Evolutionary conservation across 2,888 invertebrate species (phyloP), one percentile per base, ranked within the genome.

Genomic region (Trilocha varians): DNA sequence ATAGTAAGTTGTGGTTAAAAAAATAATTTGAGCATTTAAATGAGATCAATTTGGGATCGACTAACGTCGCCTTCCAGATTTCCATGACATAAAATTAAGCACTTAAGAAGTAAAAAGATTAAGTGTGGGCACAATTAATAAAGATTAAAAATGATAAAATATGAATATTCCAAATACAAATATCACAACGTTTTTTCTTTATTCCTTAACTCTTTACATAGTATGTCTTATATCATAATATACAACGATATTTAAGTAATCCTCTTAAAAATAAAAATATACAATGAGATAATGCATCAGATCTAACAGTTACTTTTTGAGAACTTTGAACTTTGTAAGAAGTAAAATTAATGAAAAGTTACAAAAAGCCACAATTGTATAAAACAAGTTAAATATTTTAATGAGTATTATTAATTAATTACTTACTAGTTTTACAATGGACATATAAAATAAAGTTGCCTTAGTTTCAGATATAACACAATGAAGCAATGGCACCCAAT

Each of bases 121-220:
- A 32, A 18, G 14, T 25, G 11, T 14, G 17, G 8, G 13, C 15
- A 17, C 16, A 38, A 38, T 25, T 8, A 8, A 32, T 39, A 55
- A 49, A 46, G 38, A 46, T 48, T 36, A 47, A 44, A 45, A 54
- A 50, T 49, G 41, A 52, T 69, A 62, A 55, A 65, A 70, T 74
- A 76, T 71, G 62, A 83, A 82, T 85, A 85, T 85, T 85, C 85
- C 85, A 85, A 74, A 80, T 85, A 85, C 85, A 85, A 85, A 84
- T 85, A 85, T 85, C 85, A 85, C 85, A 83, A 82, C 79, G 84
- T 83, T 84, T n/a, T 78, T 69, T 66, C 80, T 83, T 83, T 70
- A 57, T 59, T 65, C 68, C 25, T 74, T 76, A 75, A 60, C 62
- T 71, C 71, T 82, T 82, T 83, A 83, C 78, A 84, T 63, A 76